Percentiles rank a stretch among this genome's conserved stretches.
Evolutionary conservation across 2,113 vertebrate genomes (phyloP).

Genomic region (Pygoscelis adeliae): DNA sequence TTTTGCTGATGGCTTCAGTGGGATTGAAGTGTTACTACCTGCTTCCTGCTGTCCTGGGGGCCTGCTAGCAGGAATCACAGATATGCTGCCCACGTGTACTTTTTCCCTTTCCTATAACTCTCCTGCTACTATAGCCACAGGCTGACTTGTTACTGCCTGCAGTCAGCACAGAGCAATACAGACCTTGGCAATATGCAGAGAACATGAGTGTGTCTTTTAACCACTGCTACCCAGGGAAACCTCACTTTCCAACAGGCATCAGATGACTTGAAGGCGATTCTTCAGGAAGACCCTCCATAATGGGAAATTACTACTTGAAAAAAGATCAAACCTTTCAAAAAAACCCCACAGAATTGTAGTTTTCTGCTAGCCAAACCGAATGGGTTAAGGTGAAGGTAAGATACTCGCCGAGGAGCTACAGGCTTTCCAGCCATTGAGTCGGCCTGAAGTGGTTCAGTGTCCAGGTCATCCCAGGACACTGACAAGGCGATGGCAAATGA

Average conservation of each 20-base stretch:
- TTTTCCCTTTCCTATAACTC: background rate
- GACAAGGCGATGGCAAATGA: background rate
- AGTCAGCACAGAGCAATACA: background rate
- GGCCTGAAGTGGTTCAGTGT: background rate
- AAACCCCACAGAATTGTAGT: background rate
- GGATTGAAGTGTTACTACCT: background rate
- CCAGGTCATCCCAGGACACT: conserved; percentile 46
- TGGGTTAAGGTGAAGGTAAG: background rate
- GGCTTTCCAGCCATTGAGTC: background rate
- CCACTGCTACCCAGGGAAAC: background rate
- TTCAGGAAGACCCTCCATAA: background rate
- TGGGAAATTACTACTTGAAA: background rate
- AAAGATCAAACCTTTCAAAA: background rate
- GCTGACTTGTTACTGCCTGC: background rate
- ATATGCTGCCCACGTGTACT: accelerated
- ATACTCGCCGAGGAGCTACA: background rate
- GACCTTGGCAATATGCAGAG: background rate
- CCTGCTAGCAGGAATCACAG: background rate
- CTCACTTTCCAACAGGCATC: background rate
- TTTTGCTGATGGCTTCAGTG: background rate
- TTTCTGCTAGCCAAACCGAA: background rate
- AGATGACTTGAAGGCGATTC: background rate
- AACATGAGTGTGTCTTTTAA: background rate
- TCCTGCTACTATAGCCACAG: background rate
- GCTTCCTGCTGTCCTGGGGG: background rate